Percentiles rank a stretch among this genome's conserved stretches.
These are phyloP conservation scores for Halcyon smyrnensis DNA, from an alignment of 2,797 vertebrate genomes.

Conservation along the genomic window DNA sequence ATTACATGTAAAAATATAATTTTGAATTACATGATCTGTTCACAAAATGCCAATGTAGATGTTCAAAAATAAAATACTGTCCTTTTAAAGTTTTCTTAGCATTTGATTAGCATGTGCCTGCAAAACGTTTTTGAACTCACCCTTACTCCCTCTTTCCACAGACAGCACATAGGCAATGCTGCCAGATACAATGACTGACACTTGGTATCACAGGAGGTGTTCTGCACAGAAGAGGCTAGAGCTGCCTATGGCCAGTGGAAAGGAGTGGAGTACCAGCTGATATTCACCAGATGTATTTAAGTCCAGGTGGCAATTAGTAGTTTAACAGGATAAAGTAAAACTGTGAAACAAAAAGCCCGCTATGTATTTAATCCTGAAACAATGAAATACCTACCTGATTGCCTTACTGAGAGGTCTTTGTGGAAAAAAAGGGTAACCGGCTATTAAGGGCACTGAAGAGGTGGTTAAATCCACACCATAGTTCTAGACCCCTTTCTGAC, in stretches of 20 bases:
- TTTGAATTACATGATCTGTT: neutral
- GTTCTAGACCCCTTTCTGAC: neutral
- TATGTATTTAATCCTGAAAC: neutral
- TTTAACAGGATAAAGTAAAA: neutral
- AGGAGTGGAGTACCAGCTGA: neutral
- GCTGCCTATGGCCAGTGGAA: neutral
- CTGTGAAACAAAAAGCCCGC: constrained; percentile 12
- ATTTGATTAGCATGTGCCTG: neutral
- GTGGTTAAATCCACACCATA: neutral
- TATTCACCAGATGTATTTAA: neutral
- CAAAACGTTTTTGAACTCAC: neutral
- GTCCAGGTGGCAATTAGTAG: neutral
- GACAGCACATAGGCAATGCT: neutral
- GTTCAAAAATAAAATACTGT: neutral
- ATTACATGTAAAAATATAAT: neutral
- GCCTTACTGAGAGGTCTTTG: neutral
- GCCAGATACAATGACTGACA: neutral
- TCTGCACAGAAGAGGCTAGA: neutral
- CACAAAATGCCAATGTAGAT: neutral
- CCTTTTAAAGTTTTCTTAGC: neutral
- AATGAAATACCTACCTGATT: neutral
- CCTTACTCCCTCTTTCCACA: neutral
- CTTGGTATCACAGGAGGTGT: neutral
- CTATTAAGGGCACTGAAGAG: neutral
- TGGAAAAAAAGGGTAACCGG: neutral